Conservation (phyloP, 2,113 vertebrate genomes). For the Dryoscopus gambensis region DNA sequence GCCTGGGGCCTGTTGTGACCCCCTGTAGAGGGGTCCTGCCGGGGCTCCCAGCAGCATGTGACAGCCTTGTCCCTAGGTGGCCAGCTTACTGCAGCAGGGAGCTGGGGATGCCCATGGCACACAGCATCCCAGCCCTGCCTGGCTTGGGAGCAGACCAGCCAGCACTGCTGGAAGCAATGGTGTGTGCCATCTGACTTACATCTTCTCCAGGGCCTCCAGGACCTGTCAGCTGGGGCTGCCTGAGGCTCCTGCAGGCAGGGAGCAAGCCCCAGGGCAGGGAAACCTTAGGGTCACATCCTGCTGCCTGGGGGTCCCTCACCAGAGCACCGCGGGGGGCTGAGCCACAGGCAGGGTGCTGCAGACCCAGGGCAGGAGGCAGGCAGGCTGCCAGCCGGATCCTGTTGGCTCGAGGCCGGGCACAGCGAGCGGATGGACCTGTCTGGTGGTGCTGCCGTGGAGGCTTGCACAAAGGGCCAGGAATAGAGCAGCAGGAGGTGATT, state of each 20-base stretch:
- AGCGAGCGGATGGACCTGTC: not conserved
- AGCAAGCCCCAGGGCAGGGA: not conserved
- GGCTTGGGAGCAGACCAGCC: not conserved
- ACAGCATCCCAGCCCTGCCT: not conserved
- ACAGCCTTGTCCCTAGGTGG: rapidly evolving
- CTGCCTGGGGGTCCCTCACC: not conserved
- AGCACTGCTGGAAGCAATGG: not conserved
- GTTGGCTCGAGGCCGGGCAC: not conserved
- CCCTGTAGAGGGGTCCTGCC: not conserved
- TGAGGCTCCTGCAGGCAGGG: not conserved
- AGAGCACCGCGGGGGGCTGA: rapidly evolving
- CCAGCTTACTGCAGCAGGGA: not conserved
- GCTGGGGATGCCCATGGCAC: not conserved
- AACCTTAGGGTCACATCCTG: not conserved
- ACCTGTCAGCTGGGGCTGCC: not conserved
- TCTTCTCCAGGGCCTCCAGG: not conserved
- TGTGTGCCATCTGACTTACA: not conserved
- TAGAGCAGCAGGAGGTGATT: slow-evolving; percentile 26
- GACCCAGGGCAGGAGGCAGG: not conserved
- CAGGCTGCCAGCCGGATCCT: not conserved
- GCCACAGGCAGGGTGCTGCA: not conserved
- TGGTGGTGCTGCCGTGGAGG: not conserved
- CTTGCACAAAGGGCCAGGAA: slow-evolving; percentile 51
- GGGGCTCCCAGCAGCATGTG: not conserved
- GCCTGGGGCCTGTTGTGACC: not conserved